These are phyloP conservation scores for Odocoileus hemionus DNA, from an alignment of 2,113 vertebrate species.

Conservation along the genomic window DNA sequence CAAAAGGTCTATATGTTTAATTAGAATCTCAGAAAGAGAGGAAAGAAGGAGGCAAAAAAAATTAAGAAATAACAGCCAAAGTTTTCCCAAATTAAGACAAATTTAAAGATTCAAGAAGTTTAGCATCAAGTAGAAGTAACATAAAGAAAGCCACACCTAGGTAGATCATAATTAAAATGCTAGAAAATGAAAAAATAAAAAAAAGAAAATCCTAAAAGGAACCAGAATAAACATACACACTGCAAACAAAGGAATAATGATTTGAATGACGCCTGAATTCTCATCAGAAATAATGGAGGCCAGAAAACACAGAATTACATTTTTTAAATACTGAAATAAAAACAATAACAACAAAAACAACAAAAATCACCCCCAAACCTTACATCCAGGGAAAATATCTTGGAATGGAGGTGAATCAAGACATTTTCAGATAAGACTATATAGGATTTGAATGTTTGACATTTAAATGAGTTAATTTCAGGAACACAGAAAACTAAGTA, in stretches of 20 bases:
- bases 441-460: not conserved
- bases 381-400: not conserved
- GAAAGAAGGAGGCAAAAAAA: not conserved
- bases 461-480: constrained; percentile 21
- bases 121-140: not conserved
- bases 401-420: not conserved
- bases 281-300: not conserved
- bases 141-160: not conserved
- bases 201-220: not conserved
- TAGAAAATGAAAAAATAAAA: not conserved
- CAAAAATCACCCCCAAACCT: not conserved
- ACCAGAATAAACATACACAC: not conserved
- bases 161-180: not conserved
- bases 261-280: not conserved
- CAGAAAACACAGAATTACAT: not conserved
- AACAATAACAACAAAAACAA: not conserved
- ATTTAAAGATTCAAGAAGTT: not conserved
- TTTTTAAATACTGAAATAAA: not conserved
- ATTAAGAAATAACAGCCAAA: not conserved
- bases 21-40: not conserved
- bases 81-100: not conserved
- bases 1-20: not conserved
- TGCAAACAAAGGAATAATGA: not conserved
- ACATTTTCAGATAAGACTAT: not conserved
- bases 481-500: not conserved